Percentiles rank a stretch among this genome's conserved stretches.
These are phyloP conservation scores for Etheostoma cragini DNA, from an alignment of 2,113 vertebrate genomes.

Conservation along the genomic window DNA sequence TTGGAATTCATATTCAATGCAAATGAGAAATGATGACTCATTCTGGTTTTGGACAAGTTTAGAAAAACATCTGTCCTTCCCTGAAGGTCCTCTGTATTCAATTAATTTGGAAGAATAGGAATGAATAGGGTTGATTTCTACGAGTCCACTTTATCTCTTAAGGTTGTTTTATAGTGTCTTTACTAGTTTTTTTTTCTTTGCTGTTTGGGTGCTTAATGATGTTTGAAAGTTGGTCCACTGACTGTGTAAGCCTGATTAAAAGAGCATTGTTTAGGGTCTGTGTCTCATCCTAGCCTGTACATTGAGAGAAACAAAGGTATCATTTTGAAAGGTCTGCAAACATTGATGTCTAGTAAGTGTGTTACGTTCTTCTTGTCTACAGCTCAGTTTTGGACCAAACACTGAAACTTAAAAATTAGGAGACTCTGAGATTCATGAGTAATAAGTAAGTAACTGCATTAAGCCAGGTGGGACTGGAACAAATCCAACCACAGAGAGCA, in stretches of 20 bases:
- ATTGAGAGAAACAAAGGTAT: constrained; percentile 52
- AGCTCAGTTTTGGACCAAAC: constrained; percentile 44
- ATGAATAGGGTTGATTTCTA: background rate
- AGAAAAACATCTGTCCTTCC: constrained; percentile 2
- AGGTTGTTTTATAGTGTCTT: constrained; percentile 14
- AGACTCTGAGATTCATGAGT: constrained; percentile 1
- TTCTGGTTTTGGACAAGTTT: constrained; percentile 25
- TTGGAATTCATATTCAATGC: constrained; percentile 27
- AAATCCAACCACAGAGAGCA: constrained; percentile 45
- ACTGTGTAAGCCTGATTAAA: constrained; percentile 32
- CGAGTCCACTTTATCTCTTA: background rate
- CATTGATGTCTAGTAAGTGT: constrained; percentile 14
- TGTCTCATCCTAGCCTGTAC: constrained; percentile 24
- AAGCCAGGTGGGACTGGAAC: constrained; percentile 55
- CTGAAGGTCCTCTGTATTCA: constrained; percentile 19
- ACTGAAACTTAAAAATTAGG: constrained; percentile 33
- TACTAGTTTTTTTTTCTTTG: constrained; percentile 20
- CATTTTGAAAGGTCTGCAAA: constrained; percentile 39
- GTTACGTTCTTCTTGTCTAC: constrained; percentile 21
- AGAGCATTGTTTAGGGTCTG: constrained; percentile 53
- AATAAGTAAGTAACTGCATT: constrained; percentile 20
- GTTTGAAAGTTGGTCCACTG: constrained; percentile 16
- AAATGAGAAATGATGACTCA: constrained; percentile 55
- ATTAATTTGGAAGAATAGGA: constrained; percentile 15
- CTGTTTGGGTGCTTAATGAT: constrained; percentile 13